Percentiles rank a stretch among this genome's conserved stretches.
phyloP scores from a whole-genome alignment of 2,113 vertebrate species.

The Eurypyga helias region DNA sequence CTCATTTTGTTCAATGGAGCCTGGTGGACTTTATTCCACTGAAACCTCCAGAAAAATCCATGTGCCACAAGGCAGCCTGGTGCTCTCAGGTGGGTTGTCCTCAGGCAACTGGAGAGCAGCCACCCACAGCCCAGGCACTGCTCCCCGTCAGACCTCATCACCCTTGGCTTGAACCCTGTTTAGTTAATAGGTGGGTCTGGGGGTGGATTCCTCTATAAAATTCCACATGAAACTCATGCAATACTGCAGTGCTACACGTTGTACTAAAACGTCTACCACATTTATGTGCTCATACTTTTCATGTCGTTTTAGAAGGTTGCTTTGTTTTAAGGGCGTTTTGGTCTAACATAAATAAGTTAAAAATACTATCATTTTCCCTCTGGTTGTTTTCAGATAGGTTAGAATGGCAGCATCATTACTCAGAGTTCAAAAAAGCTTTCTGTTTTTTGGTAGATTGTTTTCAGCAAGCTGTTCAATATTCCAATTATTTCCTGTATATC shows the following conservation, averaged over 20 bases:
- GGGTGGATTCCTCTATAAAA: neutral
- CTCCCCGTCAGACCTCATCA: neutral
- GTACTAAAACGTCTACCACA: neutral
- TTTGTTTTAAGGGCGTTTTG: neutral
- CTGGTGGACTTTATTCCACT: neutral
- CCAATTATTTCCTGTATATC: neutral
- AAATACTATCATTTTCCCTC: neutral
- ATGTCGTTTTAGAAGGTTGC: neutral
- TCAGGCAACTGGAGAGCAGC: neutral
- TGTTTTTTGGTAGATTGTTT: neutral
- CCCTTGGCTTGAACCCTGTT: neutral
- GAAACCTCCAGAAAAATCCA: neutral
- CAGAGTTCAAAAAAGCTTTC: neutral
- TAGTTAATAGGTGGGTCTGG: neutral
- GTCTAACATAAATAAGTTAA: neutral
- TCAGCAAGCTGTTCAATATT: neutral
- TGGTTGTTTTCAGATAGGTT: neutral
- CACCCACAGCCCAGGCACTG: neutral
- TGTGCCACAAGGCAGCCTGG: neutral
- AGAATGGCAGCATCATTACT: neutral
- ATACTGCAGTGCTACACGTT: rapidly evolving
- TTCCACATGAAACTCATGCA: neutral
- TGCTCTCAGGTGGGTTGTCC: neutral
- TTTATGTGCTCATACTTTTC: neutral
- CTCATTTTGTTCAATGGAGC: neutral